Evolutionary conservation across 1,140 invertebrate species (phyloP), one percentile per base, ranked within the genome.

Genomic region (Hypsibius dujardini): DNA sequence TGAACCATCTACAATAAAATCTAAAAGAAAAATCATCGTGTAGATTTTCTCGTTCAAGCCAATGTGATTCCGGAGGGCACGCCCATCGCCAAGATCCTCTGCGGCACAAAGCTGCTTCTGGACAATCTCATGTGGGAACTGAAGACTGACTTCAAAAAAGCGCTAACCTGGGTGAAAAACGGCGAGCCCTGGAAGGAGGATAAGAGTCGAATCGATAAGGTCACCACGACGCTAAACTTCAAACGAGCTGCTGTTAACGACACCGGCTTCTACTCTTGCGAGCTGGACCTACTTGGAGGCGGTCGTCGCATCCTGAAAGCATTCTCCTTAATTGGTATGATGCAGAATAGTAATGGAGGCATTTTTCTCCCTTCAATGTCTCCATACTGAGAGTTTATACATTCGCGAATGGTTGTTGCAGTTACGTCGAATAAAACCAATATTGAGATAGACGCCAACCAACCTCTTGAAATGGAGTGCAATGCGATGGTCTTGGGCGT

Each of bases 221-320:
- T 42, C 62, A 67, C 12, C 3, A 15, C 42, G 3, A 67, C 62
- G 42, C 62, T 67, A 7, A 42, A 45, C 62, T 67, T 67, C 42
- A 67, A 67, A 12, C 62, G 62, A 67, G 62, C 45, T 12, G 62
- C 62, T 12, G 12, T 7, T 7, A 67, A 45, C 42, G 62, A 67
- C 42, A 67, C 62, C 45, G 62, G 62, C 12, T 67, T 67, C 42
- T 67, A 67, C 42, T 67, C 62, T 42, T 67, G 62, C 42, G 62
- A 67, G 62, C 62, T 67, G 12, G 62, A 67, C 45, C 42, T 67
- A 12, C 62, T 67, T 42, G 62, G 62, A 12, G 62, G 62, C 7
- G 62, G 62, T 7, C 12, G 45, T 7, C 12, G 42, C 7, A 67
- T 67, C 42, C 62, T 67, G 12, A 67, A 67, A 45, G 62, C 62